These are phyloP conservation scores for Maniola hyperantus DNA, from an alignment of 2,888 invertebrate species.

Conservation along the genomic window DNA sequence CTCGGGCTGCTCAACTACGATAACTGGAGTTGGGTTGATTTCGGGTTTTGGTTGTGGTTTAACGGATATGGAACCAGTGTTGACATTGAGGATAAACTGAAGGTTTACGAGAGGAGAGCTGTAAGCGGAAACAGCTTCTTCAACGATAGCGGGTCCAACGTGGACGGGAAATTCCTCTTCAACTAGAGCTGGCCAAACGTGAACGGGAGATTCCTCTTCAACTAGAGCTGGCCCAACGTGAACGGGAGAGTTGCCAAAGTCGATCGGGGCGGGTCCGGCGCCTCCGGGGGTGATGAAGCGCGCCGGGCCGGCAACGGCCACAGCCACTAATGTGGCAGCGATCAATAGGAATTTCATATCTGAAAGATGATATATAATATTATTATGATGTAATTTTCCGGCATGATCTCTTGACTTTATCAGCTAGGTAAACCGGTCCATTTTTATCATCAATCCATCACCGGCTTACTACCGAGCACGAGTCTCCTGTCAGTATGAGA, in stretches of 20 bases:
- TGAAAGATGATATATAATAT: conserved; percentile 3
- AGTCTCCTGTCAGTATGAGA: too few relatives aligned
- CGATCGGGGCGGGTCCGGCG: conserved; percentile 37
- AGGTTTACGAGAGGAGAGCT: conserved; percentile 27
- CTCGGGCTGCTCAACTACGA: conserved; percentile 23
- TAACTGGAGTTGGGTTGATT: conserved; percentile 31
- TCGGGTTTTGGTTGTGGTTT: conserved; percentile 23
- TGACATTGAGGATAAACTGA: conserved; percentile 25
- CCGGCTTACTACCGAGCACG: too few relatives aligned
- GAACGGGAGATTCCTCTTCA: conserved; percentile 30
- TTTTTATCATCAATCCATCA: too few relatives aligned
- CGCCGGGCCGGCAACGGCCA: conserved; percentile 38
- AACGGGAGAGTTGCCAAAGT: conserved; percentile 48
- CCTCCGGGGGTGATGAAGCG: conserved; percentile 28
- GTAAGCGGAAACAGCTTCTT: conserved; percentile 17
- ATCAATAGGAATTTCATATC: conserved; percentile 39
- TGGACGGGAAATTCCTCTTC: conserved; percentile 36
- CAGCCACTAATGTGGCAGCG: conserved; percentile 38
- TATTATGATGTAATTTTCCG: not conserved
- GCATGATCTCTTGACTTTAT: too few relatives aligned
- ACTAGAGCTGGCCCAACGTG: conserved; percentile 23
- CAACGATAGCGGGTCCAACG: conserved; percentile 47
- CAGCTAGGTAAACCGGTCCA: too few relatives aligned
- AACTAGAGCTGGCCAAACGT: conserved; percentile 28
- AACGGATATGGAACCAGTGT: conserved; percentile 4